These are phyloP conservation scores for Panthera uncia DNA, from an alignment of 2,113 vertebrate genomes.

Conservation along the genomic window DNA sequence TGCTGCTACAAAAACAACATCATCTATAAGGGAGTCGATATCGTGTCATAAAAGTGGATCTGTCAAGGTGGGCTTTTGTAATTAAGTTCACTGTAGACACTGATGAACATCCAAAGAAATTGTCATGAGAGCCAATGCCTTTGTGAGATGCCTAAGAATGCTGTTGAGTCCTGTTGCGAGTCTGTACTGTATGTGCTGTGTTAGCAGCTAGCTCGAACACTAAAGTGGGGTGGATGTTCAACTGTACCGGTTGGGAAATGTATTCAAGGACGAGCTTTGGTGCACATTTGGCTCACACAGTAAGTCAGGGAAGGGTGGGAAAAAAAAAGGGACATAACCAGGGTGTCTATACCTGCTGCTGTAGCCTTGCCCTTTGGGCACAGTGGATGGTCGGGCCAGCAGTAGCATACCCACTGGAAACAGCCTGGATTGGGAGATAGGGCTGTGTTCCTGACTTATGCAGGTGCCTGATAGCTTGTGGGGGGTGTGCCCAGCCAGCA, in stretches of 20 bases:
- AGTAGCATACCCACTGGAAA: neutral
- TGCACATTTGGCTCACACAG: neutral
- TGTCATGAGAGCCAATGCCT: neutral
- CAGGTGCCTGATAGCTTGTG: neutral
- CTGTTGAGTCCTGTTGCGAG: neutral
- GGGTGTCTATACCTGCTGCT: neutral
- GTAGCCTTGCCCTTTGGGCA: neutral
- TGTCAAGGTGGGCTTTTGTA: neutral
- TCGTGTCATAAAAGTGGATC: neutral
- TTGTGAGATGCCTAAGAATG: neutral
- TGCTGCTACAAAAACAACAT: neutral
- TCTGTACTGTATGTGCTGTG: neutral
- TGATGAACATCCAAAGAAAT: neutral
- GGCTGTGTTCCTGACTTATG: neutral
- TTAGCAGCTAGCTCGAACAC: neutral
- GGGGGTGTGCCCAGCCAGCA: neutral
- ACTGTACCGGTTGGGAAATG: neutral
- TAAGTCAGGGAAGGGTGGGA: neutral
- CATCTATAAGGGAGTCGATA: neutral
- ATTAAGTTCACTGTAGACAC: neutral
- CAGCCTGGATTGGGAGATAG: neutral
- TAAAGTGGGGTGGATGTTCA: neutral
- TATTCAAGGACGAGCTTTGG: neutral
- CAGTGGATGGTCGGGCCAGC: neutral
- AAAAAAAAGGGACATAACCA: neutral